Base-by-base conservation (phyloP, 2,888 invertebrate genomes). In the Drosophila atroscutellata region DNA sequence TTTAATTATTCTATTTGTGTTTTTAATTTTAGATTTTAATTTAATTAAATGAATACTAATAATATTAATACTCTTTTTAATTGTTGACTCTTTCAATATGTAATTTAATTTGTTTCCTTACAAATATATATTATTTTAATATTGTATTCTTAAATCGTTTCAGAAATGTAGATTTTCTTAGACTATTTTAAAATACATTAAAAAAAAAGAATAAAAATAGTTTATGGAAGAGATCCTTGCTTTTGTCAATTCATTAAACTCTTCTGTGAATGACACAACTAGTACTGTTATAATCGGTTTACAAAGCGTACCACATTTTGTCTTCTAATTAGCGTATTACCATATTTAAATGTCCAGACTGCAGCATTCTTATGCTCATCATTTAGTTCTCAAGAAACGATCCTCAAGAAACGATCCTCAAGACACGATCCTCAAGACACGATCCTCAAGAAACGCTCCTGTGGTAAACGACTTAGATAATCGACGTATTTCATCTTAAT, bases 331-430 rank as follows among this genome's bases (percentile, higher is more conserved):
- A 0, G 1, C 32, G 9, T 32, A 32, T 32, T 32, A 9, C 0
- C 0, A n/a, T 8, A 3, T 37, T 18, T n/a, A 8, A n/a, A n/a
- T n/a, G 13, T n/a, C 37, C 8, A 0, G n/a, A 3, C 0, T n/a
- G 37, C 18, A 8, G 18, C 8, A 18, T 18, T 37, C 37, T 0
- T 18, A n/a, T n/a, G 37, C 18, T 3, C 18, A n/a, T 37, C 1
- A 37, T n/a, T 18, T 3, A 37, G 37, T 37, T n/a, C 37, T 8
- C 37, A 37, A 8, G 7, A 18, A 18, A 18, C 7, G 1, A 30
- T 30, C 2, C 9, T 8, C 37, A 37, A 8, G 8, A 18, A n/a
- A 3, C 18, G 2, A 28, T 28, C 7, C 28, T 28, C 26, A 26
- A 26, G 26, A 26, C 3, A 3, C 26, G 26, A 26, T n/a, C n/a